Evolutionary conservation across 2,797 vertebrate species (phyloP), one percentile per base, ranked within the genome.

Genomic region (Urocyon cinereoargenteus): DNA sequence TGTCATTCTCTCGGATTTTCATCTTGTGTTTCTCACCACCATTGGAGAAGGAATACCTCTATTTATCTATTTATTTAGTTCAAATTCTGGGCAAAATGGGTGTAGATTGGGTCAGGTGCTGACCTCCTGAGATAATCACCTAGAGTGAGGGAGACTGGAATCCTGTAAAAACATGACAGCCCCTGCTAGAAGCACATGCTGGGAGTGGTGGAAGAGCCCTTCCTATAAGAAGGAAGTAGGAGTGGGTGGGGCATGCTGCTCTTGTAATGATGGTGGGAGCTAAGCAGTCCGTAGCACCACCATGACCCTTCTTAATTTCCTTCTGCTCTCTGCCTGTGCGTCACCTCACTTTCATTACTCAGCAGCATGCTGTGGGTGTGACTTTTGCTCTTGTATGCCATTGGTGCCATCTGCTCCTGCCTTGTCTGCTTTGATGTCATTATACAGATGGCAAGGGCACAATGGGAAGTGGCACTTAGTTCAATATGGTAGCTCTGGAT

Each of bases 401-500:
- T 66, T 72, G 86, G 87, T 84, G 82, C 98, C 97, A 97, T 98
- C 97, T 98, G 96, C 92, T 98, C 90, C 95, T 96, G 90, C 90
- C 94, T 97, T 96, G 90, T 93, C 90, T 92, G 93, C 94, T 97
- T 97, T 97, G 96, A 96, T 97, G 95, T 97, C 95, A 95, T 93
- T 94, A 96, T 85, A 96, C 95, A 98, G 96, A 96, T 97, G 97
- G 97, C 93, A 96, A 96, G 78, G 93, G 51, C 88, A 96, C 87
- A 93, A 94, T 89, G 82, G 85, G 95, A 97, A 95, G 82, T 97
- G 86, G 92, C 91, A 96, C 96, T 95, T 86, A 34, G 81, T 96
- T 91, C 96, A 97, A 92, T 81, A 95, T 92, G 96, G 90, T 64
- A 91, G 97, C 91, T 91, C 86, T 77, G 94, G 90, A 81, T 83